Base-by-base conservation (phyloP, 2,888 invertebrate genomes). In the Synanthedon andrenaeformis region DNA sequence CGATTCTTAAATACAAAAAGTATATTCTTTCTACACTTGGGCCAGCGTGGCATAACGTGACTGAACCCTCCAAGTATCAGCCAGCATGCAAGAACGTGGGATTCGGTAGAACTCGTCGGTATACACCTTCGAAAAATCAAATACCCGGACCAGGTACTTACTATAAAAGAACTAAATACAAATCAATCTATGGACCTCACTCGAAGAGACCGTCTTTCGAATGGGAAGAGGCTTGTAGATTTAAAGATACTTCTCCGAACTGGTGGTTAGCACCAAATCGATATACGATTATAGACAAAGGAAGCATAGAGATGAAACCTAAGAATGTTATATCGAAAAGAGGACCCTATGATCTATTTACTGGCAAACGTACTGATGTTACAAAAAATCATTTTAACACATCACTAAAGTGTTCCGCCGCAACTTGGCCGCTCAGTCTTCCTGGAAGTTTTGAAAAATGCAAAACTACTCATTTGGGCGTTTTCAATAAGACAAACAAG, bases 301-400 rank as follows among this genome's bases (percentile, higher is more conserved):
- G 77, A 17, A 58, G 64, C 51, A 79, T 85, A 23, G 82, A 79
- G 23, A 63, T 77, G 56, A 82, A 76, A 63, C 62, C 81, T 1
- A 78, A 77, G 2, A 84, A 79, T 58, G 0, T 81, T 1, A 76
- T 84, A 3, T 85, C 86, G 1, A 58, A 69, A 17, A 67, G 78
- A 41, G 85, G 86, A 0, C 86, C 86, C 0, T 87, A 86, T 57
- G 81, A 85, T 52, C 63, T 86, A 1, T 86, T 84, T 58, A 89
- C 90, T 0, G 90, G 90, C 0, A 76, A 75, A 41, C 72, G 90
- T 51, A 89, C 89, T 58, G 74, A 61, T 1, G 76, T 70, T 3
- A 82, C 89, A 0, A 89, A 89, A 64, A 90, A 89, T 62, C 82
- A 89, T 66, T 89, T 89, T 55, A 78, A 74, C 12, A 79, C 73